These are phyloP conservation scores for Tribolium madens DNA, from an alignment of 1,140 invertebrate genomes.

Conservation along the genomic window DNA sequence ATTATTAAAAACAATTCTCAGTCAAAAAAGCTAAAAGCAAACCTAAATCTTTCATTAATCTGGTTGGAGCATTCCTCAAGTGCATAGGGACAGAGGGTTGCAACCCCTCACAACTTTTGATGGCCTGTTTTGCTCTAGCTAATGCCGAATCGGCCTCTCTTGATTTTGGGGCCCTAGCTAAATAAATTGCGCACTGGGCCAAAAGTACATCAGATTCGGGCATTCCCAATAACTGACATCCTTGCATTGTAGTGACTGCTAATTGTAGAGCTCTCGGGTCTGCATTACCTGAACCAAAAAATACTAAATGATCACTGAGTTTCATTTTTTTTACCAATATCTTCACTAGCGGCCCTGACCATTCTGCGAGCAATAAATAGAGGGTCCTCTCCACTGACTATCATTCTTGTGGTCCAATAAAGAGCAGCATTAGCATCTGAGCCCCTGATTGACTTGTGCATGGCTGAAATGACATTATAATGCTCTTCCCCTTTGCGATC, in stretches of 20 bases:
- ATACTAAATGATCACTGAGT: not conserved
- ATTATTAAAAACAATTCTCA: slow-evolving; percentile 52
- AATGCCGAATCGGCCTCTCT: slow-evolving; percentile 78
- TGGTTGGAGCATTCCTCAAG: slow-evolving; percentile 84
- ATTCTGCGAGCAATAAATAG: slow-evolving; percentile 84
- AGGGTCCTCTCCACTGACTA: slow-evolving; percentile 86
- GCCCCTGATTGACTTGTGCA: slow-evolving; percentile 89
- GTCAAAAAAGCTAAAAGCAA: too few relatives aligned
- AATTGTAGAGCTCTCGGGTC: slow-evolving; percentile 70
- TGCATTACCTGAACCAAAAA: slow-evolving; percentile 67
- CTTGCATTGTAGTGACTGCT: slow-evolving; percentile 81
- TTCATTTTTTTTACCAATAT: slow-evolving; percentile 67
- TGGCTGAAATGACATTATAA: slow-evolving; percentile 85
- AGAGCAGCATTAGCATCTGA: slow-evolving; percentile 84
- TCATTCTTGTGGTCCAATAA: slow-evolving; percentile 87
- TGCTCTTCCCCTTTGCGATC: slow-evolving; percentile 86
- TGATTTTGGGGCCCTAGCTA: slow-evolving; percentile 83
- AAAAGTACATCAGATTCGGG: slow-evolving; percentile 84
- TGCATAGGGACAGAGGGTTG: slow-evolving; percentile 81
- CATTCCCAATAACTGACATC: slow-evolving; percentile 85
- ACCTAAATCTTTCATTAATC: slow-evolving; percentile 83
- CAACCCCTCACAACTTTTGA: slow-evolving; percentile 74
- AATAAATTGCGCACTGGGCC: slow-evolving; percentile 81
- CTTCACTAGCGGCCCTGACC: slow-evolving; percentile 82
- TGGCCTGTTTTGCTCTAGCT: slow-evolving; percentile 71